Percentiles rank a stretch among this genome's conserved stretches.
Conservation (phyloP, 2,888 invertebrate genomes). For the Muschampia plurimacula region DNA sequence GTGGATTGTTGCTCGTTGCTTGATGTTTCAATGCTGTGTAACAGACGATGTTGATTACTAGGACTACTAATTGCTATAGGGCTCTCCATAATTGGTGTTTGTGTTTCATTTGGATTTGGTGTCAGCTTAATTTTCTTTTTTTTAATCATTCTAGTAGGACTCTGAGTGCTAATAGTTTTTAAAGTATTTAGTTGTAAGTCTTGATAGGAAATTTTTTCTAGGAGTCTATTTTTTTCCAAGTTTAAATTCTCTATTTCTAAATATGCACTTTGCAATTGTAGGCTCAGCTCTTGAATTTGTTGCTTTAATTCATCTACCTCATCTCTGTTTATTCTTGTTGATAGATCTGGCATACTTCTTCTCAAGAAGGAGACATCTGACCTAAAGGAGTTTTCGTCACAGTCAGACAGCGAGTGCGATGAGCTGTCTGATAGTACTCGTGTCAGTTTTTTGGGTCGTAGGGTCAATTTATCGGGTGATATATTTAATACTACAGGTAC, state of each 20-base stretch:
- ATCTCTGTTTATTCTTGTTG: not conserved
- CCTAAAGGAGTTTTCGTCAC: not conserved
- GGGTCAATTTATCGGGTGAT: no score
- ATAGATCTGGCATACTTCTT: conserved; percentile 2
- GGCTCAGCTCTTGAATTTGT: not conserved
- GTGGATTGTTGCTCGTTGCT: not conserved
- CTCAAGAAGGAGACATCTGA: not conserved
- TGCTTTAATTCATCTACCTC: not conserved
- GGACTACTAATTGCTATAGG: not conserved
- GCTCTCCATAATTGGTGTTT: not conserved
- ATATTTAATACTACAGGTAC: no score
- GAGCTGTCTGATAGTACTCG: not conserved
- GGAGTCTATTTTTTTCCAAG: not conserved
- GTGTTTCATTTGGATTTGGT: not conserved
- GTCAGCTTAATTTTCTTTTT: not conserved
- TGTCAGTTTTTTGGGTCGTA: no score
- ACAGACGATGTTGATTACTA: not conserved
- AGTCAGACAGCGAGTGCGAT: not conserved
- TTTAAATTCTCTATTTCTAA: not conserved
- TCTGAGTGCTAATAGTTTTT: not conserved
- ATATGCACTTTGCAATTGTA: not conserved
- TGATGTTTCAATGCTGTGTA: not conserved
- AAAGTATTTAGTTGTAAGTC: not conserved
- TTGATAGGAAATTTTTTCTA: conserved; percentile 3
- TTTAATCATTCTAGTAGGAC: not conserved